Evolutionary conservation across 2,113 vertebrate genomes (phyloP).

Genomic region (Corvus moneduloides): DNA sequence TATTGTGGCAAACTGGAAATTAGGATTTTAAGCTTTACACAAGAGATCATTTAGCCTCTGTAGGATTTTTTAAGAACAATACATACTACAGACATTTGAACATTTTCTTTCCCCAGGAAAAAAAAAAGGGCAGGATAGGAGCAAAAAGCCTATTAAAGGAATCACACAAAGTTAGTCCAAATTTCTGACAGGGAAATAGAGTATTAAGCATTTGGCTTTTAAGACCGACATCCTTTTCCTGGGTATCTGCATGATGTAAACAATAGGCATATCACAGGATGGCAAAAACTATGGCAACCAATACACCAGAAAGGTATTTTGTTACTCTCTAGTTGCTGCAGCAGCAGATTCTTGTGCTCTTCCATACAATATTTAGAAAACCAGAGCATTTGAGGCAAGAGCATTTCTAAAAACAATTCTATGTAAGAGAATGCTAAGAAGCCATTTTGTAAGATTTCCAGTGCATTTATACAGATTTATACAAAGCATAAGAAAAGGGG

Average conservation of each 20-base stretch:
- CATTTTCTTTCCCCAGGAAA: not conserved
- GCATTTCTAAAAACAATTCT: not conserved
- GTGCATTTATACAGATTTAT: not conserved
- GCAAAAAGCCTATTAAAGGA: not conserved
- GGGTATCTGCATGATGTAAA: not conserved
- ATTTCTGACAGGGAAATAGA: slow-evolving; percentile 11
- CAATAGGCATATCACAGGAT: not conserved
- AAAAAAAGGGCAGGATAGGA: not conserved
- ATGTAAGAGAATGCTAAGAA: not conserved
- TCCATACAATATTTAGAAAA: slow-evolving; percentile 21
- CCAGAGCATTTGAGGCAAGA: not conserved
- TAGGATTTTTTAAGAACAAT: slow-evolving; percentile 41
- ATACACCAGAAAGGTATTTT: slow-evolving; percentile 16
- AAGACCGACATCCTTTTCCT: not conserved
- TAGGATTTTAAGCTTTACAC: slow-evolving; percentile 42
- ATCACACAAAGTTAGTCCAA: not conserved
- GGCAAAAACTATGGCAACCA: not conserved
- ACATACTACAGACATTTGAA: not conserved
- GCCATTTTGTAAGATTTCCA: not conserved
- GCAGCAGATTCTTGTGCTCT: slow-evolving; percentile 6
- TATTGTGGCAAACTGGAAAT: slow-evolving; percentile 38
- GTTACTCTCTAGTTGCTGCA: slow-evolving; percentile 1
- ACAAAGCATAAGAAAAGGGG: not conserved
- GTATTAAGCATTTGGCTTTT: slow-evolving; percentile 11
- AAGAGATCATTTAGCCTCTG: slow-evolving; percentile 27